A percentile compares a stretch with the other conserved stretches of the same genome.
phyloP scores from a whole-genome alignment of 2,797 vertebrate species.

The Columba guinea region DNA sequence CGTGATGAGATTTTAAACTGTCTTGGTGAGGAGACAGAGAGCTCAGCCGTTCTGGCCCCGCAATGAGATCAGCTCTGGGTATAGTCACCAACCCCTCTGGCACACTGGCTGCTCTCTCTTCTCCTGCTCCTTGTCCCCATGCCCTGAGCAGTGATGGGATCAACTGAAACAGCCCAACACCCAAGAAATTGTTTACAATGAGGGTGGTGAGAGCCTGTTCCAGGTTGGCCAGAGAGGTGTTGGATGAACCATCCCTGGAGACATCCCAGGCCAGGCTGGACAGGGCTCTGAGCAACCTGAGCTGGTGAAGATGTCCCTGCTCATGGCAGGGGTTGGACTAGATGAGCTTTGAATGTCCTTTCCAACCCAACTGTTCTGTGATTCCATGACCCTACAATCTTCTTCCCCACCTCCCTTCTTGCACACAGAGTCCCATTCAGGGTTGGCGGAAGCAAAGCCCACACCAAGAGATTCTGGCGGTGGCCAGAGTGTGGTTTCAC shows the following conservation, averaged over 20 bases:
- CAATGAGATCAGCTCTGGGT: neutral
- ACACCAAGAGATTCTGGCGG: rapidly evolving
- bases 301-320: too few species aligned
- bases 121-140: neutral
- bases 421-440: rapidly evolving
- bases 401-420: neutral
- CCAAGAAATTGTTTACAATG: too few species aligned
- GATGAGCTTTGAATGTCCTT: too few species aligned
- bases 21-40: neutral
- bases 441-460: neutral
- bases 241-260: too few species aligned
- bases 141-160: rapidly evolving
- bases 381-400: rapidly evolving
- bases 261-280: too few species aligned
- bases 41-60: rapidly evolving
- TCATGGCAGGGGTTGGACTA: too few species aligned
- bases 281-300: too few species aligned
- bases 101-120: rapidly evolving
- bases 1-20: neutral
- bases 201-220: too few species aligned
- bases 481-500: neutral
- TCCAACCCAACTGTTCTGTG: too few species aligned
- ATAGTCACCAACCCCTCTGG: neutral
- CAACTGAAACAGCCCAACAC: too few species aligned
- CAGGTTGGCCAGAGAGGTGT: too few species aligned